Percentiles rank a stretch among this genome's conserved stretches.
Conservation (phyloP, 2,113 vertebrate genomes). For the Cepphus grylle region DNA sequence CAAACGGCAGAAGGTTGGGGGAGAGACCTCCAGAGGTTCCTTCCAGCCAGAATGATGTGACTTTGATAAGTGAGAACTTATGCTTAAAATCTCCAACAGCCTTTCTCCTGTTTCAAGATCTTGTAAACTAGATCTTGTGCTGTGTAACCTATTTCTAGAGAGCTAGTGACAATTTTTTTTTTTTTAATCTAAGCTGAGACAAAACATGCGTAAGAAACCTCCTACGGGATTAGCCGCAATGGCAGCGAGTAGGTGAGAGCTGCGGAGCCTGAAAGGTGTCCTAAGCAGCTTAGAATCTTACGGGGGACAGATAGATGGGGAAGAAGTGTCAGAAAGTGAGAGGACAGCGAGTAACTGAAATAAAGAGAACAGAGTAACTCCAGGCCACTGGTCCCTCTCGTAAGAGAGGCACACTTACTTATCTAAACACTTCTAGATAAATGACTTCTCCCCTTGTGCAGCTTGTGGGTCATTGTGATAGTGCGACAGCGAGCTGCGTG, state of each 20-base stretch:
- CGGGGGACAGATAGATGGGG: neutral
- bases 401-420: neutral
- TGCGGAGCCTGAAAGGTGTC: neutral
- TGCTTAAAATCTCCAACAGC: neutral
- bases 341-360: neutral
- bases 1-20: rapidly evolving
- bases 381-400: neutral
- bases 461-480: neutral
- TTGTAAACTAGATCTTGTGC: neutral
- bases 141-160: neutral
- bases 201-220: neutral
- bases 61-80: neutral
- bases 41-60: neutral
- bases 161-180: neutral
- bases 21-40: neutral
- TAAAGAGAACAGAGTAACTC: neutral
- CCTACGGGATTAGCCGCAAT: neutral
- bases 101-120: neutral
- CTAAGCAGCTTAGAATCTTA: neutral
- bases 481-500: neutral
- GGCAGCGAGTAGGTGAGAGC: neutral
- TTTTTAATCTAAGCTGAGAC: neutral
- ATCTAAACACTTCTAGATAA: neutral
- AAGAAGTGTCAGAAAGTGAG: neutral
- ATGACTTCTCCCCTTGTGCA: neutral